Percentiles rank a stretch among this genome's conserved stretches.
Conservation (phyloP, 2,797 vertebrate species). For the Linurgus olivaceus region DNA sequence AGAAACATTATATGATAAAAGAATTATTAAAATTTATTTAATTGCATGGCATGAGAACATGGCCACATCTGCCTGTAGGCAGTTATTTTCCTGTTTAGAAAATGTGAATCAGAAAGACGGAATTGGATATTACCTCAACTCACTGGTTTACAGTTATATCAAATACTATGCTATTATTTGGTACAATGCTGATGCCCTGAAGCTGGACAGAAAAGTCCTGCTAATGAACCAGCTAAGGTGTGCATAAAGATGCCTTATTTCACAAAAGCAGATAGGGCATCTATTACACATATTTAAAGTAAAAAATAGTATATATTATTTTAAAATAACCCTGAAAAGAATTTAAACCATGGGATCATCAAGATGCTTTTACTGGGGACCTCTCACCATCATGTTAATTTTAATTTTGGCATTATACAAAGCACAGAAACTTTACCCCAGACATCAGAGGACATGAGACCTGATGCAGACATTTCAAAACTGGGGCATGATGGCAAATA, state of each 20-base stretch:
- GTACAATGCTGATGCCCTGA: background rate
- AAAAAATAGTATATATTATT: background rate
- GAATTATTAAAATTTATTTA: background rate
- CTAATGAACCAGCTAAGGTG: background rate
- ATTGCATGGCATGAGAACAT: background rate
- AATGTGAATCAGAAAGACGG: background rate
- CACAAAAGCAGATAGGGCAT: background rate
- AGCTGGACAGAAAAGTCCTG: background rate
- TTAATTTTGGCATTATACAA: background rate
- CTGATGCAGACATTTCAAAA: background rate
- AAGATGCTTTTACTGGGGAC: background rate
- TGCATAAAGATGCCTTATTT: background rate
- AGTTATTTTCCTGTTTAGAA: background rate
- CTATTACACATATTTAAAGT: background rate
- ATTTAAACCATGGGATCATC: background rate
- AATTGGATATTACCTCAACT: background rate
- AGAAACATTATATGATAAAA: background rate
- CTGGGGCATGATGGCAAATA: background rate
- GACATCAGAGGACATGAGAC: background rate
- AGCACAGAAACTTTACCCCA: background rate
- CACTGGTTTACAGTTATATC: background rate
- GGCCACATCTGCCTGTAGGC: background rate
- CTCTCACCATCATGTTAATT: fast-evolving
- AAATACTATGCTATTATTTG: background rate
- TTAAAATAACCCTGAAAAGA: background rate